Evolutionary conservation across 2,113 vertebrate species (phyloP), one percentile per base, ranked within the genome.

Genomic region (Neotoma lepida): DNA sequence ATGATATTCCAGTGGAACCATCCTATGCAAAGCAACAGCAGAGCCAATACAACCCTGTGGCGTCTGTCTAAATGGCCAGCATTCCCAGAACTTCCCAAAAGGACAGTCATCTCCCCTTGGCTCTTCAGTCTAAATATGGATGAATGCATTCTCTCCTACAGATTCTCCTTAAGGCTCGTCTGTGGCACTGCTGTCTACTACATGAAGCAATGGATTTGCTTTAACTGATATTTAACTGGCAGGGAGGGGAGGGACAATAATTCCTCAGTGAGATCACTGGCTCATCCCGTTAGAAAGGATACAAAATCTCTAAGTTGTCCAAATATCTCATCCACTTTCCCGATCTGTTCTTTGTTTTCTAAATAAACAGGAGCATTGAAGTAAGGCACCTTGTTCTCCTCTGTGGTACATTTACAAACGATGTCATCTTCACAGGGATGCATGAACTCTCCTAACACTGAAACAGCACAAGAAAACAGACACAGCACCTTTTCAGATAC

Each of bases 271-370:
- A 88, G 9, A 89, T 61, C 71, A 86, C 22, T 56, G 80, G 4
- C 17, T 51, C 49, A 90, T 78, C 68, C 80, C 89, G 73, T 56
- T 39, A 63, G 41, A 94, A 99, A 99, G 99, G 99, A 99, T 99
- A 99, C 99, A 98, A 99, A 99, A 93, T 99, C 99, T 84, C 99
- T 98, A 49, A 99, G 98, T 95, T 99, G 99, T 22, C 99, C 99
- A 4, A 99, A 99, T 97, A 99, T 99, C 98, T 99, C 99, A 94
- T 99, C 99, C 96, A 99, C 99, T 97, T 99, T 99, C 26, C 99
- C 99, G 18, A 99, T 99, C 96, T 99, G 99, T 88, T 99, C 99
- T 97, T 99, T 99, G 97, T 99, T 99, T 96, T 99, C 99, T 98
- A 99, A 97, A 93, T 99, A 99, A 54, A 99, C 99, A 0, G 99